Evolutionary conservation across 1,140 invertebrate species (phyloP).

Genomic region (Marisa cornuarietis): DNA sequence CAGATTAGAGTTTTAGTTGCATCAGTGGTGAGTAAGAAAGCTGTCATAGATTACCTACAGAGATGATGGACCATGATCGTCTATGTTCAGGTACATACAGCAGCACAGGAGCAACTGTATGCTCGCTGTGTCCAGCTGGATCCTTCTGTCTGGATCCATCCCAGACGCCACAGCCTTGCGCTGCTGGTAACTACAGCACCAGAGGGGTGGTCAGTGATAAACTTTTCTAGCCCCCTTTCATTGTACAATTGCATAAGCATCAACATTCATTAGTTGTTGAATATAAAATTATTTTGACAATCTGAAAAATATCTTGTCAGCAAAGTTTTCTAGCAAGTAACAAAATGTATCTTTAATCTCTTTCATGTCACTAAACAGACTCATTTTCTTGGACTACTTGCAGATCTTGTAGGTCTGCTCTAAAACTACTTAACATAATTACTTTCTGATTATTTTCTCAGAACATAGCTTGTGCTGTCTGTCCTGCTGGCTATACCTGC

Average conservation of each 20-base stretch:
- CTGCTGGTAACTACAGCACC: conserved; percentile 55
- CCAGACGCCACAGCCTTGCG: conserved; percentile 38
- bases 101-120: conserved; percentile 35
- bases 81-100: conserved; percentile 52
- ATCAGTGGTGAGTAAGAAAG: no score
- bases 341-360: no score
- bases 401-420: no score
- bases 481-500: conserved; percentile 59
- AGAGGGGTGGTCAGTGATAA: conserved; percentile 39
- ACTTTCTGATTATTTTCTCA: conserved; percentile 26
- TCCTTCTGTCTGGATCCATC: conserved; percentile 44
- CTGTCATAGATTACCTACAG: no score
- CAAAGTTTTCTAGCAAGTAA: no score
- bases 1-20: no score
- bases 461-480: conserved; percentile 50
- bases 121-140: conserved; percentile 55
- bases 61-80: not conserved
- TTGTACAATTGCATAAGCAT: not conserved
- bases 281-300: no score
- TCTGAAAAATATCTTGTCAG: no score
- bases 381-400: no score
- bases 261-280: no score
- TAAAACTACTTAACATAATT: no score
- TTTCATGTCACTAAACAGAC: no score
- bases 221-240: not conserved